Conservation (phyloP, 2,888 invertebrate genomes). For the Catotricha subobsoleta region DNA sequence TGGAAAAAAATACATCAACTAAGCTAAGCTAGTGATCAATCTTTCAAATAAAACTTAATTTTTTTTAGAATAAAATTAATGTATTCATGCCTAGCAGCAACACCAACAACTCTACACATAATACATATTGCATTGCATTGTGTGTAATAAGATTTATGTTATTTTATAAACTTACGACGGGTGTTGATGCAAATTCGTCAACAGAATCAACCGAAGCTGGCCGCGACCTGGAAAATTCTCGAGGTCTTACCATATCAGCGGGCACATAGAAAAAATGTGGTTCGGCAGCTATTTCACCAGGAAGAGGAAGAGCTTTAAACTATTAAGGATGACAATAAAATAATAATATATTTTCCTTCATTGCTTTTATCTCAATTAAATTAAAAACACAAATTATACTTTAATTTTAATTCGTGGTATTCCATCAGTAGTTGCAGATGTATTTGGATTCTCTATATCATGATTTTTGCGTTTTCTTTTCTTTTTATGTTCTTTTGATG, state of each 20-base stretch:
- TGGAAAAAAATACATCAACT: no score
- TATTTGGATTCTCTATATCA: conserved; percentile 37
- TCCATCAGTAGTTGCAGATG: conserved; percentile 27
- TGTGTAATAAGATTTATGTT: background rate
- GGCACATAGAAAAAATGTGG: conserved; percentile 65
- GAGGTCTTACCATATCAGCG: conserved; percentile 27
- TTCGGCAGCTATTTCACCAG: conserved; percentile 52
- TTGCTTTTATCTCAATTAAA: background rate
- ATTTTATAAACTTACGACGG: conserved; percentile 4
- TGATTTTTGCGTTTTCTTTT: conserved; percentile 65
- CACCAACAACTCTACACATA: no score
- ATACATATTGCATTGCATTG: background rate
- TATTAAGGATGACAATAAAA: conserved; percentile 2
- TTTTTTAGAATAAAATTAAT: no score
- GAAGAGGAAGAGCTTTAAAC: conserved; percentile 26
- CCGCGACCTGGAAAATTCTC: conserved; percentile 19
- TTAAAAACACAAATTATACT: conserved; percentile 24
- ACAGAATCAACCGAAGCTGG: conserved; percentile 28
- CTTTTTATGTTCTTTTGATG: conserved; percentile 44
- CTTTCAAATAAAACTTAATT: no score
- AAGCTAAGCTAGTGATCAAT: no score
- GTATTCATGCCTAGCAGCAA: no score
- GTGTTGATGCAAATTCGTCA: conserved; percentile 17
- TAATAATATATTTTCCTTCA: background rate
- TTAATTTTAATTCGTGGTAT: conserved; percentile 68